phyloP scores from a whole-genome alignment of 2,888 invertebrate species.

The Dicyrtomina minuta region DNA sequence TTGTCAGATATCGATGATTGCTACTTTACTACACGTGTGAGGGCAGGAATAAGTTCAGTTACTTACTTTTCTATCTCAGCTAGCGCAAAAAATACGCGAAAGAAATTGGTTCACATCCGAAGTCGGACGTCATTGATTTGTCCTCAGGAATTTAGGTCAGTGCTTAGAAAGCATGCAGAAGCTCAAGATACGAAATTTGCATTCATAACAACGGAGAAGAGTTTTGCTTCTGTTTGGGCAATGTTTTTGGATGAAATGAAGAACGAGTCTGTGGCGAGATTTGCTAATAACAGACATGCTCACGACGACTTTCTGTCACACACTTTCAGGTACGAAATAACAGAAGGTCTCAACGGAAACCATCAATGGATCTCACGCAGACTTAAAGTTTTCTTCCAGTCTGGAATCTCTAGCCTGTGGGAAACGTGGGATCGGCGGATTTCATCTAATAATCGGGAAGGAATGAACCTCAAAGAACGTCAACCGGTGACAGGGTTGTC shows the following conservation, averaged over 20 bases:
- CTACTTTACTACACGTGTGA: too few species aligned
- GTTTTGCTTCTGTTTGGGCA: neutral
- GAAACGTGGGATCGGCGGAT: neutral
- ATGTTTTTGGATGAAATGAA: neutral
- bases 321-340: neutral
- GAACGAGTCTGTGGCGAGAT: too few species aligned
- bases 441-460: neutral
- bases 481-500: neutral
- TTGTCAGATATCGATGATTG: too few species aligned
- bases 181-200: too few species aligned
- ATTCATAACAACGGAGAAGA: neutral
- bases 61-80: too few species aligned
- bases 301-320: neutral
- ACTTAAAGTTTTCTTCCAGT: neutral
- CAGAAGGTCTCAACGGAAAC: neutral
- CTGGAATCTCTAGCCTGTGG: neutral
- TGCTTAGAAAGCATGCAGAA: too few species aligned
- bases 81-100: too few species aligned
- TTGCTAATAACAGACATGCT: neutral
- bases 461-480: neutral
- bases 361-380: neutral
- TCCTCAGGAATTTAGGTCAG: too few species aligned
- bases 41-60: too few species aligned
- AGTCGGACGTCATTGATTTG: too few species aligned
- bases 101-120: too few species aligned